These are phyloP conservation scores for Plestiodon gilberti DNA, from an alignment of 2,113 vertebrate genomes.

Conservation along the genomic window DNA sequence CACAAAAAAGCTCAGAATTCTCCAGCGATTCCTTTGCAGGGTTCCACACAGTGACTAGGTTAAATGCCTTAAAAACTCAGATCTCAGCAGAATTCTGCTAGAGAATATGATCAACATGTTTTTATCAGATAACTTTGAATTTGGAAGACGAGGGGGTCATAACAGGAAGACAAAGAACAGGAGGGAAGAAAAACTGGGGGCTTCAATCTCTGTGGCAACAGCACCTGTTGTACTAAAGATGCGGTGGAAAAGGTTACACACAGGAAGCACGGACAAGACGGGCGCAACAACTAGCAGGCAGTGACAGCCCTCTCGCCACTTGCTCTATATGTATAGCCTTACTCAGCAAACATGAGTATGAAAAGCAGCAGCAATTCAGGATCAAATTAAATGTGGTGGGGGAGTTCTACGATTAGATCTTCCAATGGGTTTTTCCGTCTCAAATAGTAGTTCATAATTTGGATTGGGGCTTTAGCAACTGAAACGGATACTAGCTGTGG, in stretches of 20 bases:
- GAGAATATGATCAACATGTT: constrained; percentile 29
- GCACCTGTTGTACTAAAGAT: background rate
- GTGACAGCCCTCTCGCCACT: too few species aligned
- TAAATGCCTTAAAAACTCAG: constrained; percentile 28
- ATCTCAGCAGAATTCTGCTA: background rate
- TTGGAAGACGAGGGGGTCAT: background rate
- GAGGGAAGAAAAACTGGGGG: background rate
- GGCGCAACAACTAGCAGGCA: too few species aligned
- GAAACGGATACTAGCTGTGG: too few species aligned
- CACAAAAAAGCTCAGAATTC: constrained; percentile 37
- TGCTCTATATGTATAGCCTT: too few species aligned
- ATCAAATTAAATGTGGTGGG: too few species aligned
- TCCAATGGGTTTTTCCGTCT: too few species aligned
- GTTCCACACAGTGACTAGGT: background rate
- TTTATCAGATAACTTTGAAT: background rate
- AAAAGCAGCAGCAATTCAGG: background rate
- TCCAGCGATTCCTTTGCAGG: background rate
- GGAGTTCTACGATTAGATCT: too few species aligned
- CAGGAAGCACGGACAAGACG: too few species aligned
- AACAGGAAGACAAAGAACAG: background rate
- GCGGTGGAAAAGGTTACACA: background rate
- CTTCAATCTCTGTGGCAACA: background rate
- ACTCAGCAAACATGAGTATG: background rate
- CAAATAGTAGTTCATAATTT: too few species aligned
- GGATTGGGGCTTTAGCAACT: too few species aligned